Evolutionary conservation across 1,140 invertebrate species (phyloP), one percentile per base, ranked within the genome.

Genomic region (Ips typographus): DNA sequence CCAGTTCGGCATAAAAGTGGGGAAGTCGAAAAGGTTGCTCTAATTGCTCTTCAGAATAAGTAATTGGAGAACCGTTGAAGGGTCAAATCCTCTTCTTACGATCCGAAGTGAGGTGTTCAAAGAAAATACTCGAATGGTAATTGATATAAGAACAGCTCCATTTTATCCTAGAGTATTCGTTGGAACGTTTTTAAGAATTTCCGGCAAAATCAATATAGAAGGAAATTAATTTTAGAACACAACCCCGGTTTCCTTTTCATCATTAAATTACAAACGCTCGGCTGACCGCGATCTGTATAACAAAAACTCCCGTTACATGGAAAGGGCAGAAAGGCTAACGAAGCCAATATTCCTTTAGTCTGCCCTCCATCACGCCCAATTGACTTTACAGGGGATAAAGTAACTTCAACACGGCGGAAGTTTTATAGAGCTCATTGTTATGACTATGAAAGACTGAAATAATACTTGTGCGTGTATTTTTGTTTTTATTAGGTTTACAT

Each of bases 291-390:
- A 40, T 59, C 42, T 59, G 64, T 66, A 59, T 60, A 68, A 68
- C 65, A 68, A 68, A 68, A 68, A 68, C 65, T 68, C 44, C 22
- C n/a, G 44, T 41, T 57, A 68, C 55, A 68, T 60, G 58, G 53
- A 68, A 68, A 68, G 65, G 65, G 65, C 65, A 59, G 65, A 68
- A 68, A 63, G 60, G 52, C 60, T 70, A 70, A 70, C 76, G 75
- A 77, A 77, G 76, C 76, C 76, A 77, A 77, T 68, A 68, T 68
- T 68, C 65, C 64, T 57, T 58, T 58, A 57, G 53, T 47, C 53
- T 66, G 64, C 75, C 74, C 73, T 73, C 65, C 71, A 58, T 71
- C 70, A 77, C 73, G 75, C 74, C 75, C 75, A 77, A 77, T 77
- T 77, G 75, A 71, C 75, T 68, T 68, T 60, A 60, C 49, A 22